Base-by-base conservation (phyloP, 2,888 invertebrate species). In the Hydrotaea diabolus region DNA sequence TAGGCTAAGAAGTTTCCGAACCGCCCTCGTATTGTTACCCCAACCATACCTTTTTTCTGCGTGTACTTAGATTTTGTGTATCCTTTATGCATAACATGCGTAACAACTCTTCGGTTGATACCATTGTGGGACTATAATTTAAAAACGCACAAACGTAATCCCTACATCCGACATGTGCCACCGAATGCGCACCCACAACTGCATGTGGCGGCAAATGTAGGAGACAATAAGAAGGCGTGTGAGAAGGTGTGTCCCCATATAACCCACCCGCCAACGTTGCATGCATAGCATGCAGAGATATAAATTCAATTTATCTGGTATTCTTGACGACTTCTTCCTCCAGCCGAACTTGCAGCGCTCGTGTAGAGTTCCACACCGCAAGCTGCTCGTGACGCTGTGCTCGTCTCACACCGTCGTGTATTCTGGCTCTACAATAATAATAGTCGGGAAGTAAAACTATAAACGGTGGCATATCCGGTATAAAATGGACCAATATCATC, bases 401-500 rank as follows among this genome's bases (percentile, higher is more conserved):
- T 49, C n/a, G 11, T 13, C 4, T n/a, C 43, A 2, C 49, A 49
- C 0, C 49, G n/a, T 13, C 49, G n/a, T 13, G 13, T n/a, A 49
- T 49, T 49, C 8, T 49, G 49, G 49, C n/a, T n/a, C n/a, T 49
- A 49, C n/a, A n/a, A n/a, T 49, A 49, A 49, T 49, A 59, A 59
- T 23, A 23, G 59, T 59, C 23, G 9, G 59, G 59, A 15, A 26
- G 59, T 8, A 59, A 23, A 59, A 59, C 59, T 80, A 53, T 80
- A 74, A 77, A 74, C 19, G 77, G 69, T 71, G 78, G 64, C 75
- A 46, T 73, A 73, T 80, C 80, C 80, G 69, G 69, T 19, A 75
- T 69, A 74, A 77, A 49, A 80, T 77, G 80, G 62, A 53, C 71
- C 59, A 80, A 69, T 77, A 77, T 73, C n/a, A n/a, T n/a, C 73